Evolutionary conservation across 2,113 vertebrate genomes (phyloP), one percentile per base, ranked within the genome.

Genomic region (Tetrao urogallus): DNA sequence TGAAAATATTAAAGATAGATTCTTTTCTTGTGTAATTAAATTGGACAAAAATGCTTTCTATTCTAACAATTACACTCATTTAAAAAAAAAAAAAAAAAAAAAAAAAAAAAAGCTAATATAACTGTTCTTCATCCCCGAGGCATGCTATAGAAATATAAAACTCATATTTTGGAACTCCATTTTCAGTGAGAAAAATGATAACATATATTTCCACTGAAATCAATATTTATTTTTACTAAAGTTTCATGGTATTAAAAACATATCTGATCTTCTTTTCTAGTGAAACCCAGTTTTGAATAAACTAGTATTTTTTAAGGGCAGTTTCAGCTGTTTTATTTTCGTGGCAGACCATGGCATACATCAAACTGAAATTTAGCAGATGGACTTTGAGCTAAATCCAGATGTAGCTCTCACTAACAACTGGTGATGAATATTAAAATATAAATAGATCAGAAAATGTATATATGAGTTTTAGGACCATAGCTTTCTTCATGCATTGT

Each of bases 11-110:
- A 66, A 45, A 42, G 18, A 66, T 94, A 24, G 60, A 43, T 96
- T 95, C 79, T 88, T 93, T 67, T 52, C 56, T 57, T 91, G n/a
- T 94, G 42, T 92, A 94, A 84, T 86, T 77, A 96, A 96, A 84
- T 95, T 93, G 12, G 28, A 75, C 1, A 4, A 90, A 92, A 95
- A 91, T 85, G 14, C 61, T 90, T 91, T 93, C 60, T 95, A 48
- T 58, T 36, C 16, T 93, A 93, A 86, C 80, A 80, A 38, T 69
- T 85, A 4, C 64, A 47, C 73, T 97, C 6, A 72, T 91, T 92
- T 67, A n/a, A n/a, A n/a, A 85, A 95, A 47, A 48, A 48, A 48
- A 22, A 48, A 48, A 48, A 47, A 20, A 47, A 45, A 45, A 45
- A 45, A 47, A 47, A 47, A 47, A 47, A 48, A 86, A 88, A 83